Conservation (phyloP, 2,888 invertebrate genomes). For the Acrobeloides nanus region DNA sequence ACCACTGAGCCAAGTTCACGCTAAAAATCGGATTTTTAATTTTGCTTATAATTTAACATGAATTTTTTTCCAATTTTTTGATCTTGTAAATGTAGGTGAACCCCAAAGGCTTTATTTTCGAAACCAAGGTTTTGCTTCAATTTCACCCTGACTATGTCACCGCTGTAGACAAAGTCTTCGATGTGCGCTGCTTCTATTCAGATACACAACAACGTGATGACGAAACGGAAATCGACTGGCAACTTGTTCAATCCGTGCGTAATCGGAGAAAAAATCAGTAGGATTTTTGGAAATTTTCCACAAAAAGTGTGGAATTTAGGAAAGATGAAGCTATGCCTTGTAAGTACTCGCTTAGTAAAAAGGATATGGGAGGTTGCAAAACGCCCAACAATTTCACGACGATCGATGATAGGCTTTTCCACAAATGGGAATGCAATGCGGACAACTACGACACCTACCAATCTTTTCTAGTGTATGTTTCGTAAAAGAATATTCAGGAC, state of each 20-base stretch:
- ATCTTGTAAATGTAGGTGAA: slow-evolving; percentile 23
- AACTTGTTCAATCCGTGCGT: slow-evolving; percentile 28
- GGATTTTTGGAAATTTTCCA: neutral
- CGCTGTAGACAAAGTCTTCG: slow-evolving; percentile 23
- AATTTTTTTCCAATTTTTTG: no score
- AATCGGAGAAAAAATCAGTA: slow-evolving; percentile 26
- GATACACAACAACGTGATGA: slow-evolving; percentile 29
- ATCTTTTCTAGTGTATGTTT: slow-evolving; percentile 20
- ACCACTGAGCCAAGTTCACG: neutral
- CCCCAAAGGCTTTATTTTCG: slow-evolving; percentile 33
- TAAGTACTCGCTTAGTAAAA: slow-evolving; percentile 4
- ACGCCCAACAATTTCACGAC: slow-evolving; percentile 10
- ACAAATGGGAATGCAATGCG: slow-evolving; percentile 21
- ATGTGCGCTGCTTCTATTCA: slow-evolving; percentile 35
- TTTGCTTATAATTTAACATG: neutral
- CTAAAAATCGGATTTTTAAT: slow-evolving; percentile 3
- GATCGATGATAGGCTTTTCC: slow-evolving; percentile 21
- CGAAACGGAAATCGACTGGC: slow-evolving; percentile 22
- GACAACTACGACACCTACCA: slow-evolving; percentile 26
- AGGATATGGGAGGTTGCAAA: slow-evolving; percentile 9
- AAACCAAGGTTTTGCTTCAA: slow-evolving; percentile 28
- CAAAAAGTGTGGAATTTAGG: slow-evolving; percentile 8
- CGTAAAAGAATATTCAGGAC: neutral
- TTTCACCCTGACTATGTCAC: slow-evolving; percentile 31
- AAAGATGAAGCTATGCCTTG: slow-evolving; percentile 19